Evolutionary conservation across 2,113 vertebrate genomes (phyloP), one percentile per base, ranked within the genome.

Genomic region (Pollimyrus isidori): DNA sequence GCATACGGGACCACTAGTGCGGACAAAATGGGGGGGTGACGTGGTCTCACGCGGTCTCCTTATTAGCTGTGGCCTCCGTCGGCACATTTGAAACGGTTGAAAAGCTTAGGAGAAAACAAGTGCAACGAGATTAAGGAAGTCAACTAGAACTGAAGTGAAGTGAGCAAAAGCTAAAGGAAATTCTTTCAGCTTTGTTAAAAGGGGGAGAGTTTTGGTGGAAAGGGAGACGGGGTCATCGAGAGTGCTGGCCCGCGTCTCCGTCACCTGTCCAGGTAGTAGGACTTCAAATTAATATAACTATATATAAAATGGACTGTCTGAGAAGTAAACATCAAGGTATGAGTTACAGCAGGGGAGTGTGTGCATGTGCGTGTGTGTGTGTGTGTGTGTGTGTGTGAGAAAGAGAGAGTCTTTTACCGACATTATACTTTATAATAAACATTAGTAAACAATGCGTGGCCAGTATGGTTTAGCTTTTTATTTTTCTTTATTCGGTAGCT

Each of bases 31-130:
- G 52, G 85, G 50, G 35, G 89, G 56, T 17, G 23, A 88, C 23
- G 52, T 46, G 46, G 49, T n/a, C 65, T 69, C 84, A 84, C 73
- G 83, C 82, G 26, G 23, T 39, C 76, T 89, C 58, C 73, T 84
- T 89, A 89, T 91, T 91, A 91, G 85, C 88, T 89, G 87, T 90
- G 87, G 30, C 69, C 87, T 65, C 89, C 65, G 56, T 52, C 50
- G 84, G 76, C 56, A 90, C 88, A 90, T 91, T 90, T 89, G 88
- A 17, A 83, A 90, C 86, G 87, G 84, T 90, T 91, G 83, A 90
- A 35, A 56, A 87, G 88, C n/a, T 89, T 89, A 49, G 15, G 56
- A 83, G 91, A 87, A 89, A 91, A 86, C 84, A 88, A 89, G 50
- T 62, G 89, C 73, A 42, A 46, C 52, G 23, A 90, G 65, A 85